phyloP scores from a whole-genome alignment of 1,140 invertebrate genomes.

The Drosophila sulfurigaster region DNA sequence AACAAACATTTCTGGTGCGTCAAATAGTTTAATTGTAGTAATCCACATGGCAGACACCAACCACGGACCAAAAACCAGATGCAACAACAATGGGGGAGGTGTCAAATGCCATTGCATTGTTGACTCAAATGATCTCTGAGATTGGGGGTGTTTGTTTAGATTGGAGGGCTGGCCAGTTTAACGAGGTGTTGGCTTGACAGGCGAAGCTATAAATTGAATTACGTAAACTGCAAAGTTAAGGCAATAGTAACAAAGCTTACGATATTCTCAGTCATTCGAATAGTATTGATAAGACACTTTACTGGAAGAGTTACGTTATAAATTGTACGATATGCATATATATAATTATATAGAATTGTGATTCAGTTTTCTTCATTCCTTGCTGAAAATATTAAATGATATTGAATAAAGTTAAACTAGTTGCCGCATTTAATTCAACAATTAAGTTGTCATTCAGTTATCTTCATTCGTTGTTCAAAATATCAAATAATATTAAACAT shows the following conservation, averaged over 20 bases:
- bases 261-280: neutral
- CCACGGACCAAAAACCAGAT: neutral
- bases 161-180: constrained; percentile 10
- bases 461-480: no score
- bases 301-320: no score
- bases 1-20: constrained; percentile 54
- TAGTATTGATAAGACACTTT: neutral
- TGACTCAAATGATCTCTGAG: constrained; percentile 34
- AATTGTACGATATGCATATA: no score
- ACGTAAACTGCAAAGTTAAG: constrained; percentile 11
- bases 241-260: neutral
- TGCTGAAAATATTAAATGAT: neutral
- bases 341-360: no score
- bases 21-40: constrained; percentile 76
- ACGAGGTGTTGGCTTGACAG: constrained; percentile 29
- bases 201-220: constrained; percentile 13
- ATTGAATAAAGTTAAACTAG: neutral
- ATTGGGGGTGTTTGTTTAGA: constrained; percentile 40
- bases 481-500: neutral
- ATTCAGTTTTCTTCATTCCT: no score
- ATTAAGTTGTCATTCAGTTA: neutral
- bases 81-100: constrained; percentile 62
- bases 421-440: neutral
- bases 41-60: constrained; percentile 58
- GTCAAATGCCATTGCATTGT: constrained; percentile 68